Evolutionary conservation across 1,140 invertebrate species (phyloP).

Genomic region (Achroia grisella): DNA sequence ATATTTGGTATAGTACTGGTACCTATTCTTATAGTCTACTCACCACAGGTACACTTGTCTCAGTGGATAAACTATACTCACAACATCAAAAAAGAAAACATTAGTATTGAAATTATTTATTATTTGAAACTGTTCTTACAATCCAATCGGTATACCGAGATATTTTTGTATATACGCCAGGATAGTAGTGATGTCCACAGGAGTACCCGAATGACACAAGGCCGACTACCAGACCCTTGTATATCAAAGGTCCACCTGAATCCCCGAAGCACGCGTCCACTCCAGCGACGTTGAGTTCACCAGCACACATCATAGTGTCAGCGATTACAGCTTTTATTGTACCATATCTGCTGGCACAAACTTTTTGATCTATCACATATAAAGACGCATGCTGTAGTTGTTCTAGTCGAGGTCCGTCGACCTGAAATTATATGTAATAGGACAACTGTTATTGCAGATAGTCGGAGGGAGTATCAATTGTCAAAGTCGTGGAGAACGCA

Average conservation of each 20-base stretch:
- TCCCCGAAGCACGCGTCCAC: constrained; percentile 74
- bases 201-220: constrained; percentile 75
- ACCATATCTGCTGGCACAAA: constrained; percentile 39
- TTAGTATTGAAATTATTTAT: no score
- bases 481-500: no score
- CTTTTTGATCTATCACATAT: constrained; percentile 33
- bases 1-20: no score
- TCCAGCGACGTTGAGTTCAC: constrained; percentile 54
- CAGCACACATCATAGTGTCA: constrained; percentile 83
- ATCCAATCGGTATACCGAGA: constrained; percentile 70
- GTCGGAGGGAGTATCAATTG: no score
- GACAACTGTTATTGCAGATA: not conserved
- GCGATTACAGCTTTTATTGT: constrained; percentile 68
- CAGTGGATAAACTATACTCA: no score
- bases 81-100: not conserved
- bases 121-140: constrained; percentile 31
- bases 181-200: constrained; percentile 75
- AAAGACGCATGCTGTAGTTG: constrained; percentile 43
- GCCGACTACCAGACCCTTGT: constrained; percentile 68
- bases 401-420: constrained; percentile 42
- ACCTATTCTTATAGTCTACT: no score
- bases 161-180: constrained; percentile 79
- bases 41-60: no score
- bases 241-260: constrained; percentile 74
- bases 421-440: constrained; percentile 25